phyloP scores from a whole-genome alignment of 2,113 vertebrate genomes.

The Saccopteryx leptura region DNA sequence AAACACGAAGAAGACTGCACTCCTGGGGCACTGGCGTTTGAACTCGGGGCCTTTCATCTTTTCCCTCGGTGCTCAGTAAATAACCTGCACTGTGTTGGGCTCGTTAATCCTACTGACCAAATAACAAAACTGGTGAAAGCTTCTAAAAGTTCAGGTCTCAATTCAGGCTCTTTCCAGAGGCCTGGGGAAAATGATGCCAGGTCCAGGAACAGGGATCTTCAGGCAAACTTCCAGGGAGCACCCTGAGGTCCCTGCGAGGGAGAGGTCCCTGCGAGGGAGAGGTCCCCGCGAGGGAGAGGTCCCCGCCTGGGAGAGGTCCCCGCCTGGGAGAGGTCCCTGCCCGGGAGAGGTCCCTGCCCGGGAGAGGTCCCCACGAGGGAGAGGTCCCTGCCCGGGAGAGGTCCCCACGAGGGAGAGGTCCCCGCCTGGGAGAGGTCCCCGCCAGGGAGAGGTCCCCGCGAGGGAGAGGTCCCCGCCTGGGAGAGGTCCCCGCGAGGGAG shows the following conservation, averaged over 20 bases:
- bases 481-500: too few species aligned
- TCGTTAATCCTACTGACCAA: slow-evolving; percentile 41
- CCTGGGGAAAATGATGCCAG: not conserved
- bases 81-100: not conserved
- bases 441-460: too few species aligned
- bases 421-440: too few species aligned
- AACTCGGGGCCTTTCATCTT: slow-evolving; percentile 34
- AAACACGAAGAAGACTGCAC: not conserved
- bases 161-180: slow-evolving; percentile 22
- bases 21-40: not conserved
- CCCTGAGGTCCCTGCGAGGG: not conserved
- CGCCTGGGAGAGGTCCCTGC: too few species aligned
- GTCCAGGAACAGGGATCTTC: not conserved
- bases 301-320: too few species aligned
- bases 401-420: too few species aligned
- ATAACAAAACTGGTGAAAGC: not conserved
- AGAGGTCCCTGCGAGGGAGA: too few species aligned
- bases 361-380: too few species aligned
- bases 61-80: not conserved
- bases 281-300: too few species aligned
- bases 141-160: not conserved
- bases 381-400: too few species aligned
- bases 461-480: too few species aligned
- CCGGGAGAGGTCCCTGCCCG: too few species aligned
- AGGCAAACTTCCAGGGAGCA: not conserved